Percentiles rank a stretch among this genome's conserved stretches.
Conservation (phyloP, 1,140 invertebrate species). For the Oedothorax gibbosus region DNA sequence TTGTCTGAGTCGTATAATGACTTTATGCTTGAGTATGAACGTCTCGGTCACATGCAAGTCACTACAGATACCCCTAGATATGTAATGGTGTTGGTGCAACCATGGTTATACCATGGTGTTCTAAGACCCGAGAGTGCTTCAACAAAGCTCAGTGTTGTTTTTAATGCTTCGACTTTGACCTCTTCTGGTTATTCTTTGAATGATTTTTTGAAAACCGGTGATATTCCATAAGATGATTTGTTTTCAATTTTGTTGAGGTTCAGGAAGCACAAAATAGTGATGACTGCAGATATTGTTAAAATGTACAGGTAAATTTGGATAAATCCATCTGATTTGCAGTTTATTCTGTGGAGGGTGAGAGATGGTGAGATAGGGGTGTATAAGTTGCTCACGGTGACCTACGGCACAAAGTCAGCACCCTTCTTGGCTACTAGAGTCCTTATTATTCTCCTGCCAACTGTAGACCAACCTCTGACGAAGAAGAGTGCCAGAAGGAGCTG, state of each 20-base stretch:
- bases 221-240: background rate
- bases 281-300: background rate
- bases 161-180: background rate
- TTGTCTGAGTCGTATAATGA: background rate
- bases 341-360: background rate
- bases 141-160: background rate
- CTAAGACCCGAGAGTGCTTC: background rate
- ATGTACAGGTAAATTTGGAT: conserved; percentile 1
- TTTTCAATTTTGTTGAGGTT: conserved; percentile 5
- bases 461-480: too few species aligned
- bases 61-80: background rate
- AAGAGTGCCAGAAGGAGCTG: too few species aligned
- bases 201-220: background rate
- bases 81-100: too few species aligned
- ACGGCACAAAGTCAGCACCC: background rate
- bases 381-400: background rate
- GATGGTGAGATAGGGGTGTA: too few species aligned
- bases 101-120: background rate
- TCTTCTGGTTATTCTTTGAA: background rate
- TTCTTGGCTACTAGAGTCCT: background rate
- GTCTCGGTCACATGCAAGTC: background rate
- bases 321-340: conserved; percentile 7
- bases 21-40: background rate
- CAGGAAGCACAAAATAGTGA: background rate
- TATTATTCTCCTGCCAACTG: too few species aligned